phyloP scores from a whole-genome alignment of 2,888 invertebrate species.

The Drosophila tripunctata region DNA sequence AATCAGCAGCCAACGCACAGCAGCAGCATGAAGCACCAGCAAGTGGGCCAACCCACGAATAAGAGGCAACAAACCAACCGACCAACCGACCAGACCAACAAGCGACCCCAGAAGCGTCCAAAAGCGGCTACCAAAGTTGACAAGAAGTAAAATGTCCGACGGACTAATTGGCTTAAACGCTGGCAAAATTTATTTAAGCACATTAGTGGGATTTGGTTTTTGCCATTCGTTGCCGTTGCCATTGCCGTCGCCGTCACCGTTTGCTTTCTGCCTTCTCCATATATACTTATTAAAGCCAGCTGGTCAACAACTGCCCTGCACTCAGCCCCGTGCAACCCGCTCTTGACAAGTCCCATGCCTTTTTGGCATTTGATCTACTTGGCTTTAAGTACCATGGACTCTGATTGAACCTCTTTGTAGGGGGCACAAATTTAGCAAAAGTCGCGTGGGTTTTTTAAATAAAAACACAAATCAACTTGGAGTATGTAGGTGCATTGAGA shows the following conservation, averaged over 20 bases:
- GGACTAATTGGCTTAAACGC: constrained; percentile 83
- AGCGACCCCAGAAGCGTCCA: constrained; percentile 42
- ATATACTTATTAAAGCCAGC: constrained; percentile 50
- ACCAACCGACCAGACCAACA: neutral
- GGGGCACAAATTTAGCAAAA: constrained; percentile 7
- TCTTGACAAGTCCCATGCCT: constrained; percentile 13
- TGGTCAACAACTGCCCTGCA: constrained; percentile 33
- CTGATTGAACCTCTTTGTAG: constrained; percentile 49
- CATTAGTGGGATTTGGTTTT: constrained; percentile 82
- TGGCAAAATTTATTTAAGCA: constrained; percentile 81
- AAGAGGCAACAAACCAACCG: constrained; percentile 24
- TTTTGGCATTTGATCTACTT: constrained; percentile 56
- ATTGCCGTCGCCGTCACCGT: constrained; percentile 2
- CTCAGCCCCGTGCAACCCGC: neutral
- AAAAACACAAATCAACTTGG: neutral
- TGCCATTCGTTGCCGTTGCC: constrained; percentile 56
- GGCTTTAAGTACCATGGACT: constrained; percentile 45
- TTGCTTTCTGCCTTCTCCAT: constrained; percentile 21
- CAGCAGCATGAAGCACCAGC: constrained; percentile 51
- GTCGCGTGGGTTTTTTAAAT: constrained; percentile 41
- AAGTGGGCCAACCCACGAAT: constrained; percentile 69
- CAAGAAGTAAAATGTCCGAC: constrained; percentile 83
- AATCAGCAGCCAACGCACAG: constrained; percentile 59
- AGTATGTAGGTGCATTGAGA: constrained; percentile 15
- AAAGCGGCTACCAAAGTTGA: constrained; percentile 77